A percentile compares a stretch with the other conserved stretches of the same genome.
Conservation (phyloP, 1,140 invertebrate species). For the Armadillidium nasatum region DNA sequence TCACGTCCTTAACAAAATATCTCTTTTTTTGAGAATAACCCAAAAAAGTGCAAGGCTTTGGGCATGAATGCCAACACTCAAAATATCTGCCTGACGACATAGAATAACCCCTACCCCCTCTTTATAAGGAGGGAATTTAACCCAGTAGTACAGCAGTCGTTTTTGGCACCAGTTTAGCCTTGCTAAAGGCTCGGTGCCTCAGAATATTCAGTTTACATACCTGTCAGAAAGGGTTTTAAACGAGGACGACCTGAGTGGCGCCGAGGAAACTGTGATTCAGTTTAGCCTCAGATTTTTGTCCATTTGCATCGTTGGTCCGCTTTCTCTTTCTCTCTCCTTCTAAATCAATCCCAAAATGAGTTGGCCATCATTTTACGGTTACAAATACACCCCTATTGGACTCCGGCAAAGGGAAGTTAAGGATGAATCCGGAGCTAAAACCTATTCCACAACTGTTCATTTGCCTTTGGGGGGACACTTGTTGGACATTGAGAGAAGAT, state of each 20-base stretch:
- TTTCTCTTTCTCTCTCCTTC: not conserved
- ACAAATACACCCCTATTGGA: conserved; percentile 45
- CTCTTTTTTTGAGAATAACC: not conserved
- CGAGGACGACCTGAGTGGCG: not conserved
- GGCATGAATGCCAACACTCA: not conserved
- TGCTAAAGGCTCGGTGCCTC: not conserved
- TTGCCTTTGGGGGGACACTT: conserved; percentile 43
- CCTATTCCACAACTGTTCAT: conserved; percentile 43
- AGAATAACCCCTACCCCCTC: too few relatives aligned
- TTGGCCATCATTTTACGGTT: conserved; percentile 45
- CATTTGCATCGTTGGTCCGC: not conserved
- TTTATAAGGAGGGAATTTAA: not conserved
- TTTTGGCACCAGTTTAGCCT: not conserved
- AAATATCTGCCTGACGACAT: not conserved
- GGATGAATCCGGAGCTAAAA: conserved; percentile 37
- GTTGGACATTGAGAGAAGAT: conserved; percentile 43
- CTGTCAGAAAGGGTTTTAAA: not conserved
- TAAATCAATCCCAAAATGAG: conserved; percentile 25
- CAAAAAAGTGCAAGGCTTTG: not conserved
- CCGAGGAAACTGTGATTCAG: not conserved
- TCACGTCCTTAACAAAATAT: not conserved
- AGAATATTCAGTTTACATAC: not conserved
- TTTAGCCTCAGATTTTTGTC: not conserved
- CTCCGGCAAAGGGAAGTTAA: conserved; percentile 44
- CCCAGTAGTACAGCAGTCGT: not conserved